phyloP scores from a whole-genome alignment of 2,888 invertebrate species.

The Rhopalosiphum nymphaeae region DNA sequence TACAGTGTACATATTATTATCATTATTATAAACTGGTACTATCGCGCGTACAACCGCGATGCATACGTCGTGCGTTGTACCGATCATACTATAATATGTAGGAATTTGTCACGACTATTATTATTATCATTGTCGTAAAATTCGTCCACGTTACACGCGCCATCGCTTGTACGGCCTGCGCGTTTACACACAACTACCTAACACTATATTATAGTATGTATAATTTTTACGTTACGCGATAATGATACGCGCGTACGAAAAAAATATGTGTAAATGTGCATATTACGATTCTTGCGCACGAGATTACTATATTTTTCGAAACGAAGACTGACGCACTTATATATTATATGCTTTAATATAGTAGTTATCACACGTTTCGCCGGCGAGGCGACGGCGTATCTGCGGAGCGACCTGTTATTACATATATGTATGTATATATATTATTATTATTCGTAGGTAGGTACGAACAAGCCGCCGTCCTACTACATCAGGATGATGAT shows the following conservation, averaged over 20 bases:
- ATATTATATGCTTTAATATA: not conserved
- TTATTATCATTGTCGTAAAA: not conserved
- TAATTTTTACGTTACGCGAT: not conserved
- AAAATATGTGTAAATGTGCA: not conserved
- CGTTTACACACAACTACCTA: not conserved
- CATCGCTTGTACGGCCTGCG: not conserved
- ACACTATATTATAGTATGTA: not conserved
- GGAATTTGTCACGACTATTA: constrained; percentile 22
- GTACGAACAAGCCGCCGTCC: not conserved
- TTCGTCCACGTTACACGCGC: not conserved
- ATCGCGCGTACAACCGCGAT: not conserved
- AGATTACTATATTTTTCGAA: not conserved
- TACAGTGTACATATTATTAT: too few species aligned
- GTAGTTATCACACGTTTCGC: constrained; percentile 13
- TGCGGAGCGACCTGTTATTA: constrained; percentile 1
- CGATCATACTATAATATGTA: not conserved
- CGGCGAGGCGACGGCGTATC: not conserved
- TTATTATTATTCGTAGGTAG: not conserved
- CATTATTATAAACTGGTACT: not conserved
- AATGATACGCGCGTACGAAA: not conserved
- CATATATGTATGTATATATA: not conserved
- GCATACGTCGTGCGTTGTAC: not conserved
- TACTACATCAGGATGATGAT: not conserved
- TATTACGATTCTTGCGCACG: not conserved
- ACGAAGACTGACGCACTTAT: not conserved